Base-by-base conservation (phyloP, 1,140 invertebrate genomes). In the Caerostris darwini region DNA sequence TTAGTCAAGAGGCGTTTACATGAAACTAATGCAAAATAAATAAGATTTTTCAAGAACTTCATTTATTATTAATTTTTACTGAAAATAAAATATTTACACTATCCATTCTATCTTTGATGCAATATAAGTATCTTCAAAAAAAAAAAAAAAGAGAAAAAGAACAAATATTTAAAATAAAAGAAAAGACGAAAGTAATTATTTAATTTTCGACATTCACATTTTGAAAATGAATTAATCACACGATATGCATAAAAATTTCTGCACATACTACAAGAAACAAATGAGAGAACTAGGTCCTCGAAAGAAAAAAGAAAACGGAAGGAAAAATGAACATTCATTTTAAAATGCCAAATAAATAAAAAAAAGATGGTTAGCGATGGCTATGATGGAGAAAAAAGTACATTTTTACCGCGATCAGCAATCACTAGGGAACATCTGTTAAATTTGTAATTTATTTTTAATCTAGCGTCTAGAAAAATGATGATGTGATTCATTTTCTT, bases 371-470 rank as follows among this genome's bases (percentile, higher is more conserved):
- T 53, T 34, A 61, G 3, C 10, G 67, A 77, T 77, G 34, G 69
- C 34, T 77, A 77, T 12, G 69, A 77, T 4, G 69, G 5, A 53
- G 69, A 50, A 10, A 34, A 50, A 53, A 53, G 5, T 10, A 5
- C 8, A 50, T 77, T 77, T 77, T 77, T 77, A 77, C 10, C 3
- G 8, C 10, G 69, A 77, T 77, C 69, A 53, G 50, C 69, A 77
- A 77, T 77, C 69, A 77, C 69, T 12, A 10, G 7, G 19, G 50
- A 77, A 77, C 69, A 77, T 34, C 69, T 77, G 69, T 77, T 77
- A 77, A 77, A 77, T 77, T 50, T 77, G 69, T 77, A 77, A 77
- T 19, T 77, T 10, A 77, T 77, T 77, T 77, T 77, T 77, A 34
- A 77, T 77, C 69, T 12, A 10, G 8, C 34, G 34, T 77, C 10